phyloP scores from a whole-genome alignment of 2,113 vertebrate species.

The Ancistrus triradiatus region DNA sequence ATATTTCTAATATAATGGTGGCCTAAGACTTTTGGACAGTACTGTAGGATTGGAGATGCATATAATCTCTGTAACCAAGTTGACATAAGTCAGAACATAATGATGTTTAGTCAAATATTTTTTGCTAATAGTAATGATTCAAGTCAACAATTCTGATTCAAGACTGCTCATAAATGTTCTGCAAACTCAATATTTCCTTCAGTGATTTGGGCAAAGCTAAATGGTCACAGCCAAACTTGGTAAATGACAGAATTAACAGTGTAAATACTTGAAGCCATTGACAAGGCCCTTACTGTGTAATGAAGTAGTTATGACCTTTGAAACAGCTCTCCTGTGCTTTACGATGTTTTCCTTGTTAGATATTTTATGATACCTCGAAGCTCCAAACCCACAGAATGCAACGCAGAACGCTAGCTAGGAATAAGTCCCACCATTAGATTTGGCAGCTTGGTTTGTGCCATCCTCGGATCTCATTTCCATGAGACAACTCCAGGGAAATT shows the following conservation, averaged over 20 bases:
- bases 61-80: too few species aligned
- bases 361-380: constrained; percentile 8
- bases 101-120: too few species aligned
- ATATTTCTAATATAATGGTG: too few species aligned
- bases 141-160: too few species aligned
- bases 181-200: constrained; percentile 21
- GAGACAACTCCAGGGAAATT: not conserved
- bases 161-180: not conserved
- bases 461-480: constrained; percentile 2
- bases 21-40: too few species aligned
- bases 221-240: not conserved
- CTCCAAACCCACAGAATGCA: not conserved
- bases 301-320: constrained; percentile 34
- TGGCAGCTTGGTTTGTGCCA: not conserved
- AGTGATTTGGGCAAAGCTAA: constrained; percentile 1
- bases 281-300: constrained; percentile 17
- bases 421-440: not conserved
- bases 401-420: not conserved
- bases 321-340: constrained; percentile 23
- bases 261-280: constrained; percentile 18
- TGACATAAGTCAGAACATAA: too few species aligned
- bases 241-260: constrained; percentile 7
- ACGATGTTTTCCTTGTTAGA: constrained; percentile 15
- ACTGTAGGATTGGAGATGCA: too few species aligned
- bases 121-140: too few species aligned